These are phyloP conservation scores for Yponomeuta evonymella DNA, from an alignment of 2,888 invertebrate genomes.

Conservation along the genomic window DNA sequence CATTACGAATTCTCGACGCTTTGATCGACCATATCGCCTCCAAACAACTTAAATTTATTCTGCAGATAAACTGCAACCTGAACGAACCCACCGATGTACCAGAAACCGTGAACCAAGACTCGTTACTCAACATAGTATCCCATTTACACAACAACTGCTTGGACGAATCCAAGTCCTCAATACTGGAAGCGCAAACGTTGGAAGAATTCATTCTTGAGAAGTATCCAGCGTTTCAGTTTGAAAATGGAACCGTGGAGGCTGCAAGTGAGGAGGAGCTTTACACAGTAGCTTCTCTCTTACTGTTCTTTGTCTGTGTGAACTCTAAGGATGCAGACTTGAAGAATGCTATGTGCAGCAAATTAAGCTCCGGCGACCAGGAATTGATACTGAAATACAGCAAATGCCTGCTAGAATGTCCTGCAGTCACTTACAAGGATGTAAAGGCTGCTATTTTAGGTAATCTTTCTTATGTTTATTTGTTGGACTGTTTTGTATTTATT, in stretches of 20 bases:
- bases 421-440: conserved; percentile 54
- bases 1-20: too few relatives aligned
- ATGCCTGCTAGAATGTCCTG: conserved; percentile 62
- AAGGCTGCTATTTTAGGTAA: conserved; percentile 60
- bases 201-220: conserved; percentile 60
- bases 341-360: conserved; percentile 71
- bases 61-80: conserved; percentile 69
- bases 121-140: conserved; percentile 51
- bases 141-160: conserved; percentile 58
- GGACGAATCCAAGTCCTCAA: conserved; percentile 60
- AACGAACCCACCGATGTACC: conserved; percentile 38
- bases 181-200: conserved; percentile 52
- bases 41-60: not conserved
- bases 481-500: too few relatives aligned
- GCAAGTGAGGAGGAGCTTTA: conserved; percentile 49
- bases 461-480: not conserved
- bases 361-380: conserved; percentile 69
- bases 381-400: conserved; percentile 73
- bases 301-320: conserved; percentile 70
- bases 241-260: conserved; percentile 46
- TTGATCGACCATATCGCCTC: not conserved
- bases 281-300: conserved; percentile 66
- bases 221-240: conserved; percentile 69
- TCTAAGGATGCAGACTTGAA: conserved; percentile 73
- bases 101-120: conserved; percentile 40